phyloP scores from a whole-genome alignment of 2,797 vertebrate species.

The Galago senegalensis region DNA sequence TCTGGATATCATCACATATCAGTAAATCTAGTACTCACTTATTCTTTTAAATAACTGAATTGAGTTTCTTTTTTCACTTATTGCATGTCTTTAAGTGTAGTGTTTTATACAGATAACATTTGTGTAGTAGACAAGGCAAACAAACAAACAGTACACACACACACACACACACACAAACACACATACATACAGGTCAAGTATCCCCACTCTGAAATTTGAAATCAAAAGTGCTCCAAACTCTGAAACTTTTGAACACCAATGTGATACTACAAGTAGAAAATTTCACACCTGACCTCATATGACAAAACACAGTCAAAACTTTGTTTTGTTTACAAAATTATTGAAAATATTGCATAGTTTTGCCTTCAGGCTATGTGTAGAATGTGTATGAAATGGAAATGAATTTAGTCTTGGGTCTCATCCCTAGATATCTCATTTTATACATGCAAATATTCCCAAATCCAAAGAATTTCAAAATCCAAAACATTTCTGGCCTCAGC shows the following conservation, averaged over 20 bases:
- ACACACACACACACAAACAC: neutral
- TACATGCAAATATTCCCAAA: neutral
- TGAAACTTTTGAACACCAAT: neutral
- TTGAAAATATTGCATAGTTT: neutral
- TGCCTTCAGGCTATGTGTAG: neutral
- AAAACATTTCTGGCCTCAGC: neutral
- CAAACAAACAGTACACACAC: too few species aligned
- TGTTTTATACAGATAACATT: neutral
- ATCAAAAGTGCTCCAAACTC: neutral
- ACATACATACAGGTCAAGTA: neutral
- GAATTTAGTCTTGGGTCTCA: neutral
- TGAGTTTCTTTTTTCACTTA: conserved; percentile 22
- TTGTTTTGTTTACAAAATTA: neutral
- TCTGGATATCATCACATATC: neutral
- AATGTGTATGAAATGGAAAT: neutral
- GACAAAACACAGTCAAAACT: neutral
- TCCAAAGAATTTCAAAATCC: neutral
- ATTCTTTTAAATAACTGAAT: conserved; percentile 26
- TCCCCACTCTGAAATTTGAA: neutral
- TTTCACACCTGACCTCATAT: neutral
- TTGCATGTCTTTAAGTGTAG: neutral
- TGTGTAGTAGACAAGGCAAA: neutral
- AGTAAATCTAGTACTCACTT: conserved; percentile 22
- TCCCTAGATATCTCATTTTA: neutral
- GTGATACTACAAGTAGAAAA: neutral